These are phyloP conservation scores for Euzophera pinguis DNA, from an alignment of 2,888 invertebrate species.

Conservation along the genomic window DNA sequence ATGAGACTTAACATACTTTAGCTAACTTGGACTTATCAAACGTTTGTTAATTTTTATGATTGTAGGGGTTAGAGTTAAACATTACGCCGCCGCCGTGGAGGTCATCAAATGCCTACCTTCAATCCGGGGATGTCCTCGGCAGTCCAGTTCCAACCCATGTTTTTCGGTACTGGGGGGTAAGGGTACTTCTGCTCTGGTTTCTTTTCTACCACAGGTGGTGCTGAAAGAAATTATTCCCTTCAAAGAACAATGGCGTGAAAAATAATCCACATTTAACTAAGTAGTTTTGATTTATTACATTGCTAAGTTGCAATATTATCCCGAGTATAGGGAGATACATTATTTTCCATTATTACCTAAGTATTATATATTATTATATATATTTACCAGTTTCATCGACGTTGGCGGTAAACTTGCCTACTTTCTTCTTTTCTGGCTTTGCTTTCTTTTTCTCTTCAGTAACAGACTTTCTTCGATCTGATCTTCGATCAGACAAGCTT, in stretches of 20 bases:
- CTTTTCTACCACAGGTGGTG: constrained; percentile 31
- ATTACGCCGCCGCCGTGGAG: too few relatives aligned
- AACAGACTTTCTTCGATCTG: constrained; percentile 16
- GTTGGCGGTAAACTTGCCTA: constrained; percentile 52
- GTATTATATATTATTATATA: background rate
- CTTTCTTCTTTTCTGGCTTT: constrained; percentile 37
- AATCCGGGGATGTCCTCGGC: constrained; percentile 67
- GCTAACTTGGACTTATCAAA: too few relatives aligned
- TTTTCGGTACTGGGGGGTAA: constrained; percentile 58
- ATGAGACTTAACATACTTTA: too few relatives aligned
- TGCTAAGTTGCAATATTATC: too few relatives aligned
- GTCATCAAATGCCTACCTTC: constrained; percentile 40
- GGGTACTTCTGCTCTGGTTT: constrained; percentile 43
- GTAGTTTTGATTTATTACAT: too few relatives aligned
- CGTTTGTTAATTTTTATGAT: too few relatives aligned
- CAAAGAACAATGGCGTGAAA: too few relatives aligned
- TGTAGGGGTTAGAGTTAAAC: too few relatives aligned
- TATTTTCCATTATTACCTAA: too few relatives aligned
- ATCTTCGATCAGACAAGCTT: constrained; percentile 31
- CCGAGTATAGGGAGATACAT: too few relatives aligned
- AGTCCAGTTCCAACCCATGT: constrained; percentile 74
- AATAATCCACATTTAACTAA: too few relatives aligned
- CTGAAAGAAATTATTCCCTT: constrained; percentile 31
- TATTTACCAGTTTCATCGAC: constrained; percentile 33
- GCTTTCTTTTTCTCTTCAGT: constrained; percentile 31